These are phyloP conservation scores for Mantis religiosa DNA, from an alignment of 2,888 invertebrate species.

Conservation along the genomic window DNA sequence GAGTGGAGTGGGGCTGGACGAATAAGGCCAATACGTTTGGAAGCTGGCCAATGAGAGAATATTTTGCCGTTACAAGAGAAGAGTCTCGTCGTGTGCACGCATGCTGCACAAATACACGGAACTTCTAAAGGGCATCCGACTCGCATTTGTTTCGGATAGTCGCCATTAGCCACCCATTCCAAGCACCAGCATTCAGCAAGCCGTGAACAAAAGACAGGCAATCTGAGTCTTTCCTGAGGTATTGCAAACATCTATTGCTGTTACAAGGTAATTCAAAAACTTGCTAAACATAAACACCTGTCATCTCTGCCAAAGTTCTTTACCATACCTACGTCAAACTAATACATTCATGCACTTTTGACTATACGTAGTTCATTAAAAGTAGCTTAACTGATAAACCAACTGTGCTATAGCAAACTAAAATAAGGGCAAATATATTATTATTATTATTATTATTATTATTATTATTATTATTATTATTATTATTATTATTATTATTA, in stretches of 20 bases:
- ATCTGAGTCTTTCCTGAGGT: neutral
- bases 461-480: too few species aligned
- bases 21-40: neutral
- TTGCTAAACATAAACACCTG: neutral
- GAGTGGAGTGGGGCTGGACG: neutral
- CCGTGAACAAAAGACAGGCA: neutral
- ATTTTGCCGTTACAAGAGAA: neutral
- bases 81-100: neutral
- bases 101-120: neutral
- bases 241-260: neutral
- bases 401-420: too few species aligned
- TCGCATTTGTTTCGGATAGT: neutral
- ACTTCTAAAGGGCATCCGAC: neutral
- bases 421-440: too few species aligned
- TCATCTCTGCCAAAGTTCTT: neutral
- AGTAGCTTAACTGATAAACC: too few species aligned
- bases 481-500: too few species aligned
- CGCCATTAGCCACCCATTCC: neutral
- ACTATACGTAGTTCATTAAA: too few species aligned
- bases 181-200: constrained; percentile 1
- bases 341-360: too few species aligned
- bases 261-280: neutral
- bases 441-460: too few species aligned
- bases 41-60: neutral
- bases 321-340: too few species aligned